Evolutionary conservation across 2,888 invertebrate species (phyloP), one percentile per base, ranked within the genome.

Genomic region (Halictus quadricinctus): DNA sequence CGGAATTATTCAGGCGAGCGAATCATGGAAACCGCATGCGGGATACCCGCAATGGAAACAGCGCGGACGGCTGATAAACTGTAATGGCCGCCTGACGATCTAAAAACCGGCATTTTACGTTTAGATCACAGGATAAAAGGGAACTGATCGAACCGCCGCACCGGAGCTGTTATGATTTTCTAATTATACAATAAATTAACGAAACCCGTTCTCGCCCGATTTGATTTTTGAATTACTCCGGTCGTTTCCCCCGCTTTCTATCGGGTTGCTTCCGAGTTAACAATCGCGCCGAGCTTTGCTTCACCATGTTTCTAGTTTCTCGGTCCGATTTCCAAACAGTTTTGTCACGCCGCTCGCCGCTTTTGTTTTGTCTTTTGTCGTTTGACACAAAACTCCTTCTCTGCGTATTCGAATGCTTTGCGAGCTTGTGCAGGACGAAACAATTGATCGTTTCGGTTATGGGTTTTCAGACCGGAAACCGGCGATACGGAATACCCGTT

Each of bases 181-280:
- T 72, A 50, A 50, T 72, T 72, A 21, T 29, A 72, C 29, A 29
- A 72, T 50, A 21, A 72, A 72, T 72, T 72, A 50, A 21, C 18
- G 46, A 29, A 48, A 46, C 1, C 10, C 1, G 3, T 72, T 72
- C 29, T 29, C 6, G 10, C 1, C 18, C 48, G 18, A 46, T 48
- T 18, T 50, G 72, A 50, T 25, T 29, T 18, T 50, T 8, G 1
- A 50, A 72, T 36, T 46, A 43, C 41, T n/a, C 8, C 29, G 29
- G 3, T 18, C 21, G 36, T 29, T 29, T 10, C 4, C 15, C 50
- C 5, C 7, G 36, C 36, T 36, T 36, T 2, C 21, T 4, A 12
- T 15, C 0, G 8, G 18, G 48, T n/a, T 5, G 46, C 10, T 48
- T 15, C 25, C 72, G 8, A 36, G 3, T 25, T 46, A 48, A 48